These are phyloP conservation scores for Trissolcus basalis DNA, from an alignment of 1,140 invertebrate genomes.

Conservation along the genomic window DNA sequence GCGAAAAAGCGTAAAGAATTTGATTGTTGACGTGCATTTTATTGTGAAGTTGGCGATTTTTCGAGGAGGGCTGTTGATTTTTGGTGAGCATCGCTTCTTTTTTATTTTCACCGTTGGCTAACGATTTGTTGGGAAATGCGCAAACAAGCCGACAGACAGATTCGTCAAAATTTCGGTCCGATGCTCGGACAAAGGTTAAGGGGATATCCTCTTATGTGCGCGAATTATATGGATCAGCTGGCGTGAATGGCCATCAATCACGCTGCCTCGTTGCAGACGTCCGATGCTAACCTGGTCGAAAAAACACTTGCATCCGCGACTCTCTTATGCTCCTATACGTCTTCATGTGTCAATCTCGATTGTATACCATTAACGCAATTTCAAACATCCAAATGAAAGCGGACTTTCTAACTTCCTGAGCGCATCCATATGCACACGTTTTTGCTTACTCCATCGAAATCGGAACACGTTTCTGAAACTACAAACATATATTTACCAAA, in stretches of 20 bases:
- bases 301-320: constrained; percentile 1
- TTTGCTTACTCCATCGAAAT: too few relatives aligned
- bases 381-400: too few relatives aligned
- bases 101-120: constrained; percentile 23
- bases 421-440: too few relatives aligned
- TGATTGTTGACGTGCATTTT: too few relatives aligned
- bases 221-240: constrained; percentile 63
- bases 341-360: constrained; percentile 14
- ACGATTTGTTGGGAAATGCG: constrained; percentile 52
- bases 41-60: too few relatives aligned
- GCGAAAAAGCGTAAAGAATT: too few relatives aligned
- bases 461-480: too few relatives aligned
- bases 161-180: constrained; percentile 47
- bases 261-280: constrained; percentile 46
- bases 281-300: constrained; percentile 32
- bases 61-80: constrained; percentile 39
- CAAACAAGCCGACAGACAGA: constrained; percentile 35
- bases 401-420: too few relatives aligned
- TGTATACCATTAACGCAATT: too few relatives aligned
- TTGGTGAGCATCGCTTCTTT: constrained; percentile 26
- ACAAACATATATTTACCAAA: too few relatives aligned
- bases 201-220: constrained; percentile 59
- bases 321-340: constrained; percentile 16
- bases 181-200: constrained; percentile 54
- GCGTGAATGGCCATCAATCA: constrained; percentile 64